These are phyloP conservation scores for Psittacara wagleri DNA, from an alignment of 2,113 vertebrate species.

Conservation along the genomic window DNA sequence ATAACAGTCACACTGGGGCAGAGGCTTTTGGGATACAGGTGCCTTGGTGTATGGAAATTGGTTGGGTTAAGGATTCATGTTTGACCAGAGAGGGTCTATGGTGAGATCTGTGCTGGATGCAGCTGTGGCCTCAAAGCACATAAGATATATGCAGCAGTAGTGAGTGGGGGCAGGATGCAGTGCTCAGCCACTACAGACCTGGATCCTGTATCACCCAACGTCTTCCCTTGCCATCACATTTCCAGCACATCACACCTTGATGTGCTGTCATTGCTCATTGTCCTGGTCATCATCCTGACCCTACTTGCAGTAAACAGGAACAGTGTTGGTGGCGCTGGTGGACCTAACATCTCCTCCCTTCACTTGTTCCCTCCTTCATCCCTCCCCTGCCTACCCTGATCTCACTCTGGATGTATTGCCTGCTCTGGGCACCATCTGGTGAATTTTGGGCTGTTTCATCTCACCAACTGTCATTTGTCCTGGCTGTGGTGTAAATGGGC, in stretches of 20 bases:
- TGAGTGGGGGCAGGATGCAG: not conserved
- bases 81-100: not conserved
- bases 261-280: not conserved
- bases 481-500: not conserved
- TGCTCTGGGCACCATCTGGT: conserved; percentile 59
- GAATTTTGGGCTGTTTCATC: conserved; percentile 42
- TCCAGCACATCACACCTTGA: not conserved
- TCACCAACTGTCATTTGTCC: conserved; percentile 63
- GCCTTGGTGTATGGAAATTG: not conserved
- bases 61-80: not conserved
- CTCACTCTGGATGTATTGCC: rapidly evolving
- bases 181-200: not conserved
- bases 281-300: not conserved
- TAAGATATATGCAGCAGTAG: not conserved
- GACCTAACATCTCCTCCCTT: not conserved
- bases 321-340: rapidly evolving
- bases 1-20: rapidly evolving
- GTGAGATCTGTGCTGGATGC: not conserved
- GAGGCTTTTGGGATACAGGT: rapidly evolving
- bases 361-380: not conserved
- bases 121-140: not conserved
- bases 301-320: not conserved
- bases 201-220: rapidly evolving
- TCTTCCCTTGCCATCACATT: not conserved
- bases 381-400: not conserved